Evolutionary conservation across 2,797 vertebrate genomes (phyloP).

Genomic region (Graptemys geographica): DNA sequence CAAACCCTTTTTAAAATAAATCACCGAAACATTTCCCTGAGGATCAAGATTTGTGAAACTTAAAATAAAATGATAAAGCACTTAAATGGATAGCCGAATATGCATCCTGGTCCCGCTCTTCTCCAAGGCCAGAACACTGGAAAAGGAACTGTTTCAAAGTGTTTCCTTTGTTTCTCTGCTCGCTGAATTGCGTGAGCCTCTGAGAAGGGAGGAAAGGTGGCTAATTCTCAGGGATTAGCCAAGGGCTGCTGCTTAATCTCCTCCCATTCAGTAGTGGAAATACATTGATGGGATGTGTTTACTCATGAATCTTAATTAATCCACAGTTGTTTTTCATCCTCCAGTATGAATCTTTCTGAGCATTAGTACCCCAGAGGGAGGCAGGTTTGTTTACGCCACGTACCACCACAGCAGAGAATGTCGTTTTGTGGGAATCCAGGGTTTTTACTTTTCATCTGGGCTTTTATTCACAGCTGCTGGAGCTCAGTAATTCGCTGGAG

Average conservation of each 20-base stretch:
- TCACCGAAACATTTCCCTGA: not conserved
- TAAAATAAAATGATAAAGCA: not conserved
- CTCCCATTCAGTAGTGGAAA: not conserved
- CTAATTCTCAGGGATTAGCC: not conserved
- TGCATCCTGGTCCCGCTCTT: not conserved
- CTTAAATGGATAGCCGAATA: not conserved
- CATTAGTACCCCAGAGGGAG: not conserved
- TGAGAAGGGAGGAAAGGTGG: not conserved
- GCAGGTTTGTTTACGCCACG: not conserved
- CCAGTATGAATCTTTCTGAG: not conserved
- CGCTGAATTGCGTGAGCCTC: not conserved
- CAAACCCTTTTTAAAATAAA: not conserved
- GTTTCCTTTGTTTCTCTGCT: not conserved
- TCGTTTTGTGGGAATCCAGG: not conserved
- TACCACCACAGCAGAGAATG: not conserved
- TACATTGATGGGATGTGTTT: not conserved
- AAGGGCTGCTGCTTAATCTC: accelerated
- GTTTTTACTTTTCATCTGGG: too few relatives aligned
- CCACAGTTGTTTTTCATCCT: not conserved
- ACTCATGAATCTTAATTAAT: slow-evolving; percentile 39
- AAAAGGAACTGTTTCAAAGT: not conserved
- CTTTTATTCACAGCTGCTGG: slow-evolving; percentile 35
- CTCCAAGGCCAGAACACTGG: not conserved
- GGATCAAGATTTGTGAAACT: not conserved
- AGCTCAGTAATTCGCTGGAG: not conserved